Evolutionary conservation across 2,797 vertebrate species (phyloP).

Genomic region (Diplodus sargus): DNA sequence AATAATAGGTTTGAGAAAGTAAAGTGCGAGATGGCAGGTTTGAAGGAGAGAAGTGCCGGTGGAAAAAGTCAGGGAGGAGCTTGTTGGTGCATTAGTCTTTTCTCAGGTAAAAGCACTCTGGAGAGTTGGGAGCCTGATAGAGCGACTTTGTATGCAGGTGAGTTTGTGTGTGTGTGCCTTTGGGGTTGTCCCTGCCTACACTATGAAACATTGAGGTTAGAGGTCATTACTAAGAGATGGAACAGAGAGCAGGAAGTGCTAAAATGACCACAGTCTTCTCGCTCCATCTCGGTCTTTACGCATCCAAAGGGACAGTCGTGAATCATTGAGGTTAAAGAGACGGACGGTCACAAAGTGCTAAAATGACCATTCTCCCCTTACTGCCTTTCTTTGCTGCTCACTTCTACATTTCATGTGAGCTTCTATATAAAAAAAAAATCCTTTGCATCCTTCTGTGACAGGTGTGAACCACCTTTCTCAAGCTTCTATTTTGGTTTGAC

Average conservation of each 20-base stretch:
- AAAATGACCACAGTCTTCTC: conserved; percentile 66
- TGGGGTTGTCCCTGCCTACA: background rate
- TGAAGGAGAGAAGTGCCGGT: conserved; percentile 23
- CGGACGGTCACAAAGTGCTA: conserved; percentile 50
- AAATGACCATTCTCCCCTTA: conserved; percentile 44
- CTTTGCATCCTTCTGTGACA: conserved; percentile 50
- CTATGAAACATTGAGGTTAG: conserved; percentile 71
- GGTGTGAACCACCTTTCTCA: conserved; percentile 57
- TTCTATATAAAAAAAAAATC: conserved; percentile 42
- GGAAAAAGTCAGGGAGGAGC: conserved; percentile 4
- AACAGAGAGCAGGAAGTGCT: conserved; percentile 59
- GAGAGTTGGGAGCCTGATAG: conserved; percentile 15
- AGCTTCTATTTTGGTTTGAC: conserved; percentile 69
- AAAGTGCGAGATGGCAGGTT: conserved; percentile 39
- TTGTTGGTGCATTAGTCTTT: conserved; percentile 37
- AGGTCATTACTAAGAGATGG: conserved; percentile 70
- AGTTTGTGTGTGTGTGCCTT: conserved; percentile 23
- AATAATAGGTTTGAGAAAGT: conserved; percentile 53
- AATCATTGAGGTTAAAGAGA: conserved; percentile 69
- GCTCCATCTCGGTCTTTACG: conserved; percentile 13
- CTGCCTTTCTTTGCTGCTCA: conserved; percentile 5
- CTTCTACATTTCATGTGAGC: conserved; percentile 41
- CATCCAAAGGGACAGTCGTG: conserved; percentile 38
- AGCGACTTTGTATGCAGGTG: conserved; percentile 36
- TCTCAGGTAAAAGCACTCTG: conserved; percentile 52